Evolutionary conservation across 2,113 vertebrate genomes (phyloP), one percentile per base, ranked within the genome.

Genomic region (Spea multiplicata): DNA sequence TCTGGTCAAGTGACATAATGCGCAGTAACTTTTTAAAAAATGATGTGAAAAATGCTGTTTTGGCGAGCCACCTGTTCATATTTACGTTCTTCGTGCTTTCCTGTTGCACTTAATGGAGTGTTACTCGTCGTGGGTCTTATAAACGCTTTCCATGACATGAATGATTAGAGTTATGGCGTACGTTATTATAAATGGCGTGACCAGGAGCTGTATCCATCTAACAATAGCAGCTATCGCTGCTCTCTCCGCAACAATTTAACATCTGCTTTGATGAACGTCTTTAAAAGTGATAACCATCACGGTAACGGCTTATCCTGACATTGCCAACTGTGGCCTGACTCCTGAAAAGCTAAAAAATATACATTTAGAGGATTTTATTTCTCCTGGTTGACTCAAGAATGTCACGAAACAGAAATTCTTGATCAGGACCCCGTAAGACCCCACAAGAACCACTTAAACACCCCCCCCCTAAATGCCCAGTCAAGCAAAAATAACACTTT

Each of bases 61-160:
- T 1, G 44, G 45, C 13, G 12, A 30, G 30, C 75, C 75, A 78
- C 75, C 66, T 50, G 75, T 78, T 70, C 52, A 5, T 70, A 55
- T 49, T 70, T 52, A 61, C n/a, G 17, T 8, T 10, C 44, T 44
- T 5, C 3, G 52, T 12, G 8, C 47, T 61, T 48, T 47, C 8
- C 44, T 14, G n/a, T 13, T 59, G 53, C 59, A 48, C 47, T 47
- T 8, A 48, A 67, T n/a, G 0, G 13, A 30, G 66, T 12, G 44
- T 12, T 48, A 5, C 50, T 61, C 44, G 48, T 64, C 75, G 44
- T 66, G 75, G 75, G 75, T 62, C 66, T 64, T 71, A 71, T 70
- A 71, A 71, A 71, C 44, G 69, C 48, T 46, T 62, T 10, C 45
- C 62, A 47, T 12, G 8, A 14, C 14, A 17, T 78, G 57, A 78